Conservation (phyloP, 2,113 vertebrate genomes). For the Phoenicopterus ruber region DNA sequence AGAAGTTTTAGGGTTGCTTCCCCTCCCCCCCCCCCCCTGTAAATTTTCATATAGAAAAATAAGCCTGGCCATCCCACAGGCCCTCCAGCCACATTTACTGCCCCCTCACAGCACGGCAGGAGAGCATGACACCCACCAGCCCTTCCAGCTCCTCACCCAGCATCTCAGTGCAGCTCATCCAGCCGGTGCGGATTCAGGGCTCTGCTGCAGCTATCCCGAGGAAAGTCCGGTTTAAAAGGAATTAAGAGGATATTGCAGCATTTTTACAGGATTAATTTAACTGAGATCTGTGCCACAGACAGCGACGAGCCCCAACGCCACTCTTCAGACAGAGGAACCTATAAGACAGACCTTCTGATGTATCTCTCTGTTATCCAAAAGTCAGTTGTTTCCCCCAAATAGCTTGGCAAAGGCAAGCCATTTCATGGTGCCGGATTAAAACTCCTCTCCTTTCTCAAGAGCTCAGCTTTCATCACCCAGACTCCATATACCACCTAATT, state of each 20-base stretch:
- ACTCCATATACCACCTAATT: background rate
- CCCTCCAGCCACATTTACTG: background rate
- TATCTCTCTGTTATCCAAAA: background rate
- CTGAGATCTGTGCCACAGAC: background rate
- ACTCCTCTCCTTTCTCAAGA: background rate
- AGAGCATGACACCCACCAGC: background rate
- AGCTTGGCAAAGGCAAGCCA: background rate
- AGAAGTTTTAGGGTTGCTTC: background rate
- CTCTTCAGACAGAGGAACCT: background rate
- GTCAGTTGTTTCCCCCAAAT: background rate
- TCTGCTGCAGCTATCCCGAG: background rate
- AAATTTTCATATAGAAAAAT: background rate
- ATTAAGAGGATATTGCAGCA: background rate
- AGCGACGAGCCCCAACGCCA: rapidly evolving
- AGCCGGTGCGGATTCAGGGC: rapidly evolving
- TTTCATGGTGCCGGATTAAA: background rate
- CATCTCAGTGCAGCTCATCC: background rate
- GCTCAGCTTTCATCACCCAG: background rate
- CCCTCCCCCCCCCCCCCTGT: rapidly evolving
- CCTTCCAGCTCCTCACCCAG: background rate
- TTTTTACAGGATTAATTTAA: background rate
- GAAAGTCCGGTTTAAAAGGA: background rate
- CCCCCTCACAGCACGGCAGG: rapidly evolving
- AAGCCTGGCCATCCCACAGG: background rate
- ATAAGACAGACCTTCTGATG: background rate